Percentiles rank a stretch among this genome's conserved stretches.
These are phyloP conservation scores for Agrilus cyanescens DNA, from an alignment of 2,888 invertebrate genomes.

Conservation along the genomic window DNA sequence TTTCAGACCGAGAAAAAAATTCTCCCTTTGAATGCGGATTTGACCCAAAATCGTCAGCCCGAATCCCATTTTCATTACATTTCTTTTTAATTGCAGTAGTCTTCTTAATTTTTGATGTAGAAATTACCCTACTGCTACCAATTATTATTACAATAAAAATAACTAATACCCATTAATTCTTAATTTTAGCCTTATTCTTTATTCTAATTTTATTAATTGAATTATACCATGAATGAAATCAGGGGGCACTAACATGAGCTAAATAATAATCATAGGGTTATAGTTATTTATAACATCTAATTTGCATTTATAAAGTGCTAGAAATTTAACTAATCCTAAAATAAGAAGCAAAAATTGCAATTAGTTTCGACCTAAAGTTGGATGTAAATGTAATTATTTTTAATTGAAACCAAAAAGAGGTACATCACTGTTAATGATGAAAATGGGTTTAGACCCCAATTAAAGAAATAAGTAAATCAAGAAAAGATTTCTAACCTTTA, in stretches of 20 bases:
- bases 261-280: slow-evolving; percentile 31
- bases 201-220: slow-evolving; percentile 42
- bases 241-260: slow-evolving; percentile 48
- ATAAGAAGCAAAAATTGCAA: slow-evolving; percentile 37
- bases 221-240: slow-evolving; percentile 42
- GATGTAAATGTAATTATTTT: slow-evolving; percentile 33
- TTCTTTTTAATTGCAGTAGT: slow-evolving; percentile 56
- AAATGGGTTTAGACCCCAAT: slow-evolving; percentile 44
- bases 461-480: slow-evolving; percentile 39
- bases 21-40: slow-evolving; percentile 55
- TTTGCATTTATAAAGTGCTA: slow-evolving; percentile 38
- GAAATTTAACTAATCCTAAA: slow-evolving; percentile 29
- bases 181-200: slow-evolving; percentile 31
- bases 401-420: slow-evolving; percentile 41
- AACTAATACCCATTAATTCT: slow-evolving; percentile 25
- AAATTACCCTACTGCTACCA: slow-evolving; percentile 53
- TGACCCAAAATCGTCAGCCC: slow-evolving; percentile 40
- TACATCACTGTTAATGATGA: slow-evolving; percentile 56
- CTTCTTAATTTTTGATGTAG: slow-evolving; percentile 63
- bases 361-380: slow-evolving; percentile 41
- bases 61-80: slow-evolving; percentile 48
- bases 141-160: slow-evolving; percentile 37
- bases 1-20: slow-evolving; percentile 48
- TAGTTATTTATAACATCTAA: slow-evolving; percentile 39
- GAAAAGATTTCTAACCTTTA: slow-evolving; percentile 54